phyloP scores from a whole-genome alignment of 1,140 invertebrate genomes.

The Nasonia giraulti region DNA sequence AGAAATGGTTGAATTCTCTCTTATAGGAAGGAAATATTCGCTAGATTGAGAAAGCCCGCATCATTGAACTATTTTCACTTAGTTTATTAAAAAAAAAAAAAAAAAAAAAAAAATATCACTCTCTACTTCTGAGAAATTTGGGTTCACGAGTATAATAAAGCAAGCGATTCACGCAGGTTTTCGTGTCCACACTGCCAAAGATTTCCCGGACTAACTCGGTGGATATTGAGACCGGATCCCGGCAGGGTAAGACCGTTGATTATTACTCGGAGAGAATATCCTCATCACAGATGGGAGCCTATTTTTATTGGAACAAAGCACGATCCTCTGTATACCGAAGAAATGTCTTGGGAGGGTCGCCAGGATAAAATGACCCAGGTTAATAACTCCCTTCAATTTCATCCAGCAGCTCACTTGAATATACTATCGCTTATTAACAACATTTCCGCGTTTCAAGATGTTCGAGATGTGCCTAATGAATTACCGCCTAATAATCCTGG shows the following conservation, averaged over 20 bases:
- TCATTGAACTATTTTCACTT: no score
- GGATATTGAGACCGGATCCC: constrained; percentile 76
- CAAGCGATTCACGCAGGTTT: constrained; percentile 54
- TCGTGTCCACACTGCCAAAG: constrained; percentile 86
- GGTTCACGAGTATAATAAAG: not conserved
- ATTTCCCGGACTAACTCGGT: constrained; percentile 84
- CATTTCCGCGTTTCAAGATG: constrained; percentile 77
- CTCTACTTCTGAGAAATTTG: constrained; percentile 52
- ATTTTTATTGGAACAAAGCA: constrained; percentile 87
- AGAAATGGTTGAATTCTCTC: no score
- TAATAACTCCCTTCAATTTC: constrained; percentile 29
- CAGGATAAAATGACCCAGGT: constrained; percentile 93
- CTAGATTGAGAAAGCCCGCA: no score
- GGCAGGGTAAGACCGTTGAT: constrained; percentile 77
- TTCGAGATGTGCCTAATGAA: constrained; percentile 85
- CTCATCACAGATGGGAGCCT: constrained; percentile 87
- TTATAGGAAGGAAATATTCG: no score
- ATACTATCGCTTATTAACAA: not conserved
- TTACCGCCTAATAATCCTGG: constrained; percentile 84
- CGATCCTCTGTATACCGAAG: constrained; percentile 87
- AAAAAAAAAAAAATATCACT: no score
- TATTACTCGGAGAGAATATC: constrained; percentile 81
- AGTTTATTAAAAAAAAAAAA: no score
- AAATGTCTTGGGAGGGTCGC: constrained; percentile 87
- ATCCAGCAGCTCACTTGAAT: not conserved